Evolutionary conservation across 2,797 vertebrate species (phyloP).

Genomic region (Carduelis carduelis): DNA sequence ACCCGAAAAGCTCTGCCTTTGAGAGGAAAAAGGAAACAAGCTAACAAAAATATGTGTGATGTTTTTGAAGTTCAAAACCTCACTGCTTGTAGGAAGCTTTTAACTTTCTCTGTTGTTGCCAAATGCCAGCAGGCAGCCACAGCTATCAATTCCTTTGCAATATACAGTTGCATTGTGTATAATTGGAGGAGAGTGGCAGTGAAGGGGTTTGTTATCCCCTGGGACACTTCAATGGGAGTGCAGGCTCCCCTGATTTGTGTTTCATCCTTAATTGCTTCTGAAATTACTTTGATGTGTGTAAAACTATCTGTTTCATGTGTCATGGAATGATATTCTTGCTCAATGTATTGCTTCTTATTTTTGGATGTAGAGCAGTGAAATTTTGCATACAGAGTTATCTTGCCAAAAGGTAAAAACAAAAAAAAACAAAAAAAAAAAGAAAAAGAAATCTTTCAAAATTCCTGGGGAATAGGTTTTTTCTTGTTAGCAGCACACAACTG

Average conservation of each 20-base stretch:
- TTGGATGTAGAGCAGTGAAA: neutral
- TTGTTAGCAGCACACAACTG: neutral
- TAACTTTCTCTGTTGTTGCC: conserved; percentile 6
- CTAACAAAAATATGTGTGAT: neutral
- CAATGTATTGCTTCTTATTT: neutral
- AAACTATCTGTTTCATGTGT: conserved; percentile 28
- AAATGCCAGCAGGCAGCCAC: neutral
- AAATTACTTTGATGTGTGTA: conserved; percentile 51
- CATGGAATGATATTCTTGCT: conserved; percentile 3
- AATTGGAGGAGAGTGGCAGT: neutral
- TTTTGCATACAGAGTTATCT: conserved; percentile 13
- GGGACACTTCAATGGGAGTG: conserved; percentile 15
- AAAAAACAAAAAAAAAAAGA: neutral
- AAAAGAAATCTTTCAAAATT: neutral
- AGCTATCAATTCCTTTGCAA: neutral
- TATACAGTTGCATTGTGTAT: neutral
- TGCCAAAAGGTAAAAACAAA: neutral
- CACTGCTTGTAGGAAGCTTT: neutral
- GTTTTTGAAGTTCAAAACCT: neutral
- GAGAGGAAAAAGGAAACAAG: neutral
- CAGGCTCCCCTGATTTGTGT: conserved; percentile 8
- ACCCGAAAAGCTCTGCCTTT: neutral
- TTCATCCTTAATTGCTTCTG: conserved; percentile 54
- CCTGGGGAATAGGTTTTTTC: neutral
- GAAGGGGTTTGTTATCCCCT: conserved; percentile 10